Evolutionary conservation across 1,140 invertebrate genomes (phyloP), one percentile per base, ranked within the genome.

Genomic region (Heterodera schachtii): DNA sequence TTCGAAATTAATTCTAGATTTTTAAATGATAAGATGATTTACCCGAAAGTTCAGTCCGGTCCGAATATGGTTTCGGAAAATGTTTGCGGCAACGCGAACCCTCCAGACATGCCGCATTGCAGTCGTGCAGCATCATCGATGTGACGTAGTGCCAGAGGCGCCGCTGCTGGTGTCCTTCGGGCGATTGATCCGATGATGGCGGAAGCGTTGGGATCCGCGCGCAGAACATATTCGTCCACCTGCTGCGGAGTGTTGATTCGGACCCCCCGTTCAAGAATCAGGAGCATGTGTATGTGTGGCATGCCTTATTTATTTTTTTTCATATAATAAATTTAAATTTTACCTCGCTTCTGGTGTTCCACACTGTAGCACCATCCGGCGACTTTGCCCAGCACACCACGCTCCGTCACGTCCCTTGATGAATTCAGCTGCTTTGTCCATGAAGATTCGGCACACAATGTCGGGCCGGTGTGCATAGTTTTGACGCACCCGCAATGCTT

Each of bases 321-420:
- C 16, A 7, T 60, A 16, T 16, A 4, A 13, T n/a, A 1, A 2
- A 73, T n/a, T 21, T 73, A 3, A 21, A 16, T 1, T 3, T 3
- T 73, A 73, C 47, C 44, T 5, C 71, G 71, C 47, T 73, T 73
- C 19, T 73, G 71, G 71, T 73, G 71, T 5, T 73, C 71, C 6
- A 73, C 44, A n/a, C 71, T 73, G 16, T 49, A 73, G 4, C 44
- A 73, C 71, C 71, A 73, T 16, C 71, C 71, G 44, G 11, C 47
- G 2, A 73, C 71, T 19, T 46, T 46, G 0, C 71, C 71, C 13
- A 73, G 13, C 13, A 73, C 71, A 46, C 19, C n/a, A n/a, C 71
- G 71, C 5, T 73, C 44, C 1, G n/a, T n/a, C 3, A 73, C 44
- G 21, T 73, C 71, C 16, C 4, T n/a, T 13, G 44, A 46, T n/a